These are phyloP conservation scores for Psephotus haematonotus DNA, from an alignment of 2,113 vertebrate genomes.

Conservation along the genomic window DNA sequence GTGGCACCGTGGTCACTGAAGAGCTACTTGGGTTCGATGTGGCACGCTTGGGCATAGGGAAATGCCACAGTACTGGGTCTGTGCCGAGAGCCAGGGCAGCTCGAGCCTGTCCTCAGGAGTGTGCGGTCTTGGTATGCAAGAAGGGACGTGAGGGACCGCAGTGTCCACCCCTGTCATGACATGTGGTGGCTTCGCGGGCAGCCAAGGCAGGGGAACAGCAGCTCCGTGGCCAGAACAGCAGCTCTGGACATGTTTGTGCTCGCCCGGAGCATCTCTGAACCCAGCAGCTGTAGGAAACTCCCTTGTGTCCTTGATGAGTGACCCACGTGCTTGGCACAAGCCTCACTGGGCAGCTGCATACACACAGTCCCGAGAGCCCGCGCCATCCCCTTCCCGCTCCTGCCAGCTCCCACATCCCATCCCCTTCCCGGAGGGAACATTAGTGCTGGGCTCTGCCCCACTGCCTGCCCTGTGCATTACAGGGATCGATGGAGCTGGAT, in stretches of 20 bases:
- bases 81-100: background rate
- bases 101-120: background rate
- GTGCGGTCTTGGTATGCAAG: background rate
- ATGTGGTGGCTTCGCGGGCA: accelerated
- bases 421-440: slow-evolving; percentile 8
- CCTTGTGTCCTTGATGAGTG: background rate
- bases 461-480: background rate
- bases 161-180: accelerated
- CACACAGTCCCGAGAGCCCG: background rate
- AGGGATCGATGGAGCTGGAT: background rate
- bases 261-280: background rate
- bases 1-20: accelerated
- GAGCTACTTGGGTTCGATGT: accelerated
- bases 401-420: background rate
- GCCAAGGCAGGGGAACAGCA: background rate
- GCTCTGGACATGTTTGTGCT: background rate
- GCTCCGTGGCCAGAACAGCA: accelerated
- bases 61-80: background rate
- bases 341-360: background rate
- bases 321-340: accelerated
- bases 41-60: background rate
- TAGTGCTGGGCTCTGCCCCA: background rate
- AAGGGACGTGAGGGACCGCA: background rate
- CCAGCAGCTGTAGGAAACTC: slow-evolving; percentile 13
- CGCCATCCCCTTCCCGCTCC: background rate